Conservation (phyloP, 2,797 vertebrate species). For the Malurus leucopterus region DNA sequence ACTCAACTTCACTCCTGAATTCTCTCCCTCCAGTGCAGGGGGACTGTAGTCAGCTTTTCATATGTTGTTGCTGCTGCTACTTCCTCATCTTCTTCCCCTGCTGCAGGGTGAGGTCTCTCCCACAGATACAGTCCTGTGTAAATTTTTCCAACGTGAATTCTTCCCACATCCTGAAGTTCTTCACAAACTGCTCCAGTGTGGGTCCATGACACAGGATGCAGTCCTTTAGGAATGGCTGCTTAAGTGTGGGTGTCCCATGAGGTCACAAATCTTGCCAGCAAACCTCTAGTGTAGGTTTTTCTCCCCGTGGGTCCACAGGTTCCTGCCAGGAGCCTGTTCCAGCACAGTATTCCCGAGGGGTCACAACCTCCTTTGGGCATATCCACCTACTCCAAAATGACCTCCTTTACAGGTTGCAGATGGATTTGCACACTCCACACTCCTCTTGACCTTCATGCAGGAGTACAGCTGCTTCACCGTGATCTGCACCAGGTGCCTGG, state of each 20-base stretch:
- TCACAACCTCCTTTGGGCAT: background rate
- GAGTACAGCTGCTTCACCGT: background rate
- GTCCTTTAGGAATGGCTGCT: background rate
- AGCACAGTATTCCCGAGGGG: background rate
- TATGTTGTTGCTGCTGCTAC: background rate
- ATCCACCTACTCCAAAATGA: rapidly evolving
- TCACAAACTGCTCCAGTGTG: background rate
- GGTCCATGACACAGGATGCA: background rate
- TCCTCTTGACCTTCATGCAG: background rate
- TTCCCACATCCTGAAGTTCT: background rate
- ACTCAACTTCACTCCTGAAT: background rate
- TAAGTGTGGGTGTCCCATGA: background rate
- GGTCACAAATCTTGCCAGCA: background rate
- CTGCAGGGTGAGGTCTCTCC: background rate
- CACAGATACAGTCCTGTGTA: background rate
- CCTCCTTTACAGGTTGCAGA: background rate
- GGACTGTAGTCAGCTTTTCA: background rate
- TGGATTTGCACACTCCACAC: background rate
- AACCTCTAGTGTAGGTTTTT: background rate
- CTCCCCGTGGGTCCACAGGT: background rate
- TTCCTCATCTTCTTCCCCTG: background rate
- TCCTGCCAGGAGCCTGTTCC: background rate
- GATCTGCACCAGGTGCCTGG: background rate
- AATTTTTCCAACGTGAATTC: no score
- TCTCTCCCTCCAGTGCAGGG: background rate